Evolutionary conservation across 2,888 invertebrate species (phyloP).

Genomic region (Phalangium opilio): DNA sequence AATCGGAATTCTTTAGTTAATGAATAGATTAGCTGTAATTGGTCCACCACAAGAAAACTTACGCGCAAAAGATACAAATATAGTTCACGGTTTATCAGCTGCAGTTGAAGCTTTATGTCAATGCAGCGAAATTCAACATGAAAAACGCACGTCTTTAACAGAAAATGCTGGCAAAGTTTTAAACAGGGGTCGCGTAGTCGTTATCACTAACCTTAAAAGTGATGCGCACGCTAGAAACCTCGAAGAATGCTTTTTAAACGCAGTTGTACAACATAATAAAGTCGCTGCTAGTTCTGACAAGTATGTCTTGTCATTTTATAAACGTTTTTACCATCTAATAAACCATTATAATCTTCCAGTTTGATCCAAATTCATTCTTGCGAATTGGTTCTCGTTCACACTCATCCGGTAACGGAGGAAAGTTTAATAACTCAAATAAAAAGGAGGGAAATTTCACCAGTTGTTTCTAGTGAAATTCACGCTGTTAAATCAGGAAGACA

Average conservation of each 20-base stretch:
- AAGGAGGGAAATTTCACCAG: slow-evolving; percentile 17
- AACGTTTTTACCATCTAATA: too few species aligned
- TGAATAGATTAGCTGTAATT: slow-evolving; percentile 64
- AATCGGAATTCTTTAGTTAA: slow-evolving; percentile 47
- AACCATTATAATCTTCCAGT: slow-evolving; percentile 1
- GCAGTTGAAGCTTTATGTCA: slow-evolving; percentile 74
- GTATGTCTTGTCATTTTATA: slow-evolving; percentile 37
- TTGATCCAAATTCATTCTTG: slow-evolving; percentile 62
- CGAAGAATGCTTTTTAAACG: slow-evolving; percentile 70
- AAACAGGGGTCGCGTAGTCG: slow-evolving; percentile 66
- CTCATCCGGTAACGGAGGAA: slow-evolving; percentile 65
- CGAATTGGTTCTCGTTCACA: slow-evolving; percentile 76
- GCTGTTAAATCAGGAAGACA: slow-evolving; percentile 21
- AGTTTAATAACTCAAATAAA: slow-evolving; percentile 44
- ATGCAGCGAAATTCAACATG: slow-evolving; percentile 56
- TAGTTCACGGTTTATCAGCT: slow-evolving; percentile 66
- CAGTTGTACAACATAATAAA: slow-evolving; percentile 65
- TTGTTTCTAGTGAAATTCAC: slow-evolving; percentile 21
- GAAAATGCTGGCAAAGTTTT: slow-evolving; percentile 36
- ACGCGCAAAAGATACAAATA: slow-evolving; percentile 25
- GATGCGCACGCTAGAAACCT: slow-evolving; percentile 70
- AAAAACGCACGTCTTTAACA: slow-evolving; percentile 36
- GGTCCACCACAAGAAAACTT: slow-evolving; percentile 43
- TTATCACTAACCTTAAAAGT: slow-evolving; percentile 70
- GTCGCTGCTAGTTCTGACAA: slow-evolving; percentile 44